These are phyloP conservation scores for Numenius phaeopus DNA, from an alignment of 2,797 vertebrate species.

Conservation along the genomic window DNA sequence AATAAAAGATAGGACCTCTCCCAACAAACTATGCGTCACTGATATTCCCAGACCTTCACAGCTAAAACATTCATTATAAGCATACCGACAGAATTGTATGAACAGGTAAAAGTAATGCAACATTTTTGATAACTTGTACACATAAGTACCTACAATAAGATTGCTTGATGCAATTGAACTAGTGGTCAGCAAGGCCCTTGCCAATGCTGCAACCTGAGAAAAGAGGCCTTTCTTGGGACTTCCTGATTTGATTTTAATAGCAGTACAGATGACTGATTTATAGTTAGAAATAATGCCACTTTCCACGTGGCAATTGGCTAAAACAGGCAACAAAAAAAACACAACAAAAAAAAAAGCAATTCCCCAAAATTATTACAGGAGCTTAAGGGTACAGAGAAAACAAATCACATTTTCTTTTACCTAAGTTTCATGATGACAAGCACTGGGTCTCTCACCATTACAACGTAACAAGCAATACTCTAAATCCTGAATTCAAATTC, in stretches of 20 bases:
- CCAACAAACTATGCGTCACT: neutral
- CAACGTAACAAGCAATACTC: neutral
- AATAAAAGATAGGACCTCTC: neutral
- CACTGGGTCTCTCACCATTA: neutral
- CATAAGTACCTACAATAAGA: neutral
- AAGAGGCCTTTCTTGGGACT: neutral
- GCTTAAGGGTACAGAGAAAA: neutral
- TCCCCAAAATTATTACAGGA: neutral
- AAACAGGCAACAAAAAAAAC: neutral
- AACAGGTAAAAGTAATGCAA: neutral
- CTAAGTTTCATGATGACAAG: neutral
- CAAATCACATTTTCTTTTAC: neutral
- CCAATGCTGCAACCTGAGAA: neutral
- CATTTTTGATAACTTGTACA: neutral
- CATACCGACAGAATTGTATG: neutral
- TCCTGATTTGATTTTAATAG: neutral
- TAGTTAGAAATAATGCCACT: neutral
- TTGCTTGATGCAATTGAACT: neutral
- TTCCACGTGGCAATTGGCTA: accelerated
- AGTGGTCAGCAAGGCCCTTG: neutral
- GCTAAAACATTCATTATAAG: neutral
- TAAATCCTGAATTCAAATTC: neutral
- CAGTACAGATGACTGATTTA: neutral
- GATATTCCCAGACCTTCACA: neutral
- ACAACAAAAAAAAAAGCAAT: neutral